These are phyloP conservation scores for Neoseiulus cucumeris DNA, from an alignment of 1,140 invertebrate genomes.

Conservation along the genomic window DNA sequence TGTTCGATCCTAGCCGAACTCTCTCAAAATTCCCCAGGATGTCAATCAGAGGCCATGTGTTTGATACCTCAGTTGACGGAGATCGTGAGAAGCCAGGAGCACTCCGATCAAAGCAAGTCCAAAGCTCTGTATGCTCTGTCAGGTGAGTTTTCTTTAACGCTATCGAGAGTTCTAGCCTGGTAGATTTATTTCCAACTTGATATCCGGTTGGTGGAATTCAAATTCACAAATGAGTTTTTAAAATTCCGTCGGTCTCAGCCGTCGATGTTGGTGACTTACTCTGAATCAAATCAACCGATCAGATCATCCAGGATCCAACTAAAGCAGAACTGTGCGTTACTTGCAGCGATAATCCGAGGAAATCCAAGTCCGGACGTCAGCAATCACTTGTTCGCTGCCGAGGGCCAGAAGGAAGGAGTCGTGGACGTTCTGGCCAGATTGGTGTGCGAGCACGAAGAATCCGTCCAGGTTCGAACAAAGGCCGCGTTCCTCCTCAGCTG, in stretches of 20 bases:
- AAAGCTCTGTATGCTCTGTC: conserved; percentile 4
- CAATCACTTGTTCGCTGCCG: neutral
- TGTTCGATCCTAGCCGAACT: neutral
- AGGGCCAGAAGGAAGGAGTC: neutral
- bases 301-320: no score
- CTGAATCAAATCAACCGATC: no score
- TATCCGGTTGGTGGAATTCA: no score
- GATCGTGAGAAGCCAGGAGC: neutral
- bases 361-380: neutral
- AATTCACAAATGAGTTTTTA: no score
- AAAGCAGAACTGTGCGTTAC: no score
- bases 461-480: neutral
- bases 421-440: neutral
- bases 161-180: no score
- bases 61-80: neutral
- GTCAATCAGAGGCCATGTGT: neutral
- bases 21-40: neutral
- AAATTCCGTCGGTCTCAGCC: no score
- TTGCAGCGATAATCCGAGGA: neutral
- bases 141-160: neutral
- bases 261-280: no score
- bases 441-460: neutral
- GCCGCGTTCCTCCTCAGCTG: neutral
- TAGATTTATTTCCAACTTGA: no score
- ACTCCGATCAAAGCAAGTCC: neutral